phyloP scores from a whole-genome alignment of 2,888 invertebrate species.

The Philereme vetulata region DNA sequence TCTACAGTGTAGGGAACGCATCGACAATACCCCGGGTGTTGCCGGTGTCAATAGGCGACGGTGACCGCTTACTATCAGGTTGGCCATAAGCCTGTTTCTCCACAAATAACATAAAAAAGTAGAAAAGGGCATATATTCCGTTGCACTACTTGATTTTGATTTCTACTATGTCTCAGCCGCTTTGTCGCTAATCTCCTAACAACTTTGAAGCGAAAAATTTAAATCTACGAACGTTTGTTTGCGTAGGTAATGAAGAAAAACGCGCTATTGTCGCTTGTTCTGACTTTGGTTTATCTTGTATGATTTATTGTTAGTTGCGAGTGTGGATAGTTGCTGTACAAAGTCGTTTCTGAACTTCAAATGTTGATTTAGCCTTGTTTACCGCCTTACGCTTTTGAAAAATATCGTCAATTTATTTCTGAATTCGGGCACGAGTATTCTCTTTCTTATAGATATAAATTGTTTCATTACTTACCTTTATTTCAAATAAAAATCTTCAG shows the following conservation, averaged over 20 bases:
- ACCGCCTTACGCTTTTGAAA: background rate
- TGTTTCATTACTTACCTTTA: too few relatives aligned
- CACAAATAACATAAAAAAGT: too few relatives aligned
- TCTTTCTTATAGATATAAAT: too few relatives aligned
- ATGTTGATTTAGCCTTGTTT: conserved; percentile 1
- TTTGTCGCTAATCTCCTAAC: conserved; percentile 83
- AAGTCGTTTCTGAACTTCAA: conserved; percentile 3
- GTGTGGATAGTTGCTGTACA: conserved; percentile 31
- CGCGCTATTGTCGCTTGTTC: conserved; percentile 45
- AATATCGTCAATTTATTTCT: background rate
- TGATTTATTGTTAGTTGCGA: conserved; percentile 35
- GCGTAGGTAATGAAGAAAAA: conserved; percentile 74
- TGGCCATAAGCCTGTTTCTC: too few relatives aligned
- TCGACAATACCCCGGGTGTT: too few relatives aligned
- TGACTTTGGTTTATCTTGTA: conserved; percentile 42
- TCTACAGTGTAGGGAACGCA: too few relatives aligned
- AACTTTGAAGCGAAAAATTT: conserved; percentile 81
- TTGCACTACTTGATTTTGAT: conserved; percentile 12
- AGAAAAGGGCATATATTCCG: background rate
- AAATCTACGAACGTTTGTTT: conserved; percentile 64
- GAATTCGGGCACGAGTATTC: too few relatives aligned
- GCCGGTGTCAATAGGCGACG: too few relatives aligned
- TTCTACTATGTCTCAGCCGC: conserved; percentile 47
- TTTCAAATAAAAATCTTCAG: too few relatives aligned
- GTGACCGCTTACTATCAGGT: too few relatives aligned